phyloP scores from a whole-genome alignment of 2,797 vertebrate genomes.

The Sciurus vulgaris region DNA sequence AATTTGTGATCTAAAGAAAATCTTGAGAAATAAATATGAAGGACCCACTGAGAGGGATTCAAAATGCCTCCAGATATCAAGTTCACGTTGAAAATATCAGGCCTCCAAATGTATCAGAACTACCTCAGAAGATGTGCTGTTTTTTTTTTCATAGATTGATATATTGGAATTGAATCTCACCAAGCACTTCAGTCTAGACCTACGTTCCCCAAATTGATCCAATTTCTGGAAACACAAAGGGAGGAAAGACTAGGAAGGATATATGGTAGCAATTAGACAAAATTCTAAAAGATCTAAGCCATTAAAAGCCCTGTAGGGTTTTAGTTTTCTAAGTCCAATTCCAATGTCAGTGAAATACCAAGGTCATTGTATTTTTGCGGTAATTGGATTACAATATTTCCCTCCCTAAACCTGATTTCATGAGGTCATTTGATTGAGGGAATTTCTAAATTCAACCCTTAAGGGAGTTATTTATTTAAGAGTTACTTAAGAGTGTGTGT shows the following conservation, averaged over 20 bases:
- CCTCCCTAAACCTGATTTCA: neutral
- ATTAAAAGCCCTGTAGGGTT: neutral
- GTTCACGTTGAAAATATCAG: neutral
- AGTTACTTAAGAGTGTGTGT: neutral
- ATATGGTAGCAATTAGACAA: neutral
- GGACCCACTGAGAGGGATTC: neutral
- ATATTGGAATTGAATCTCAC: neutral
- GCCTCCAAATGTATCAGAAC: neutral
- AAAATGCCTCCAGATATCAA: neutral
- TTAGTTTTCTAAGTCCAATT: neutral
- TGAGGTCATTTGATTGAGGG: neutral
- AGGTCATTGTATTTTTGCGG: neutral
- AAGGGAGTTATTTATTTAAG: neutral
- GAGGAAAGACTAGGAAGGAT: neutral
- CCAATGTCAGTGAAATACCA: neutral
- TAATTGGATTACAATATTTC: neutral
- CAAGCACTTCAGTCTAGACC: neutral
- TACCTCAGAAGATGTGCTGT: neutral
- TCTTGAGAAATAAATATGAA: neutral
- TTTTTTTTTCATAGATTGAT: neutral
- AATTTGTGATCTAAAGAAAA: neutral
- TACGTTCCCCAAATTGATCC: neutral
- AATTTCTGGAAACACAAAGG: neutral
- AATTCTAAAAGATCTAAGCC: neutral
- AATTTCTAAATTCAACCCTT: neutral